Evolutionary conservation across 2,113 vertebrate species (phyloP).

Genomic region (Alligator mississippiensis): DNA sequence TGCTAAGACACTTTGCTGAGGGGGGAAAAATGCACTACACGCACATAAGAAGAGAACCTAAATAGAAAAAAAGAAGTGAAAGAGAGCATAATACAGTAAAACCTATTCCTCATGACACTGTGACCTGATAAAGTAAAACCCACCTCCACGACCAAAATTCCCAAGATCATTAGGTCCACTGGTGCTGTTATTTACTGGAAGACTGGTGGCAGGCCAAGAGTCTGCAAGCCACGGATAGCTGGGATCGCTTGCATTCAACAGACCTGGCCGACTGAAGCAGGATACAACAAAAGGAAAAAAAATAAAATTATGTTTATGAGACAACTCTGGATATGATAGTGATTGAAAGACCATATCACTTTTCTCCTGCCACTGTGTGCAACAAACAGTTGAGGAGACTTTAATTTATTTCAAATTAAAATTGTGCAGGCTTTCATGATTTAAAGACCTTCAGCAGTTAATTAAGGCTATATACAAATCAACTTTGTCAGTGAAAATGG

Average conservation of each 20-base stretch:
- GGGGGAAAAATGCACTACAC: neutral
- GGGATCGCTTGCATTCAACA: constrained; percentile 92
- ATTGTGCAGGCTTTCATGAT: constrained; percentile 56
- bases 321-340: neutral
- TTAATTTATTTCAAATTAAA: constrained; percentile 72
- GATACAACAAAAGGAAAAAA: constrained; percentile 32
- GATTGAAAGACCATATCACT: neutral
- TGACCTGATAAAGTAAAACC: constrained; percentile 19
- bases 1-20: neutral
- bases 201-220: constrained; percentile 96
- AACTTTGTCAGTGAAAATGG: constrained; percentile 52
- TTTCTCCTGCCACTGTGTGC: neutral
- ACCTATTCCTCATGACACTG: accelerated
- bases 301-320: constrained; percentile 19
- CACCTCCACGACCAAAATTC: constrained; percentile 96
- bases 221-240: constrained; percentile 98
- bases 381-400: constrained; percentile 43
- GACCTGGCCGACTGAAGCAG: constrained; percentile 89
- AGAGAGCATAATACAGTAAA: neutral
- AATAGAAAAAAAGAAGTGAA: neutral
- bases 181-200: constrained; percentile 93
- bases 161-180: constrained; percentile 93
- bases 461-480: constrained; percentile 69
- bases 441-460: constrained; percentile 62
- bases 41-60: neutral